Conservation (phyloP, 2,797 vertebrate genomes). For the Enteromius paludinosus region DNA sequence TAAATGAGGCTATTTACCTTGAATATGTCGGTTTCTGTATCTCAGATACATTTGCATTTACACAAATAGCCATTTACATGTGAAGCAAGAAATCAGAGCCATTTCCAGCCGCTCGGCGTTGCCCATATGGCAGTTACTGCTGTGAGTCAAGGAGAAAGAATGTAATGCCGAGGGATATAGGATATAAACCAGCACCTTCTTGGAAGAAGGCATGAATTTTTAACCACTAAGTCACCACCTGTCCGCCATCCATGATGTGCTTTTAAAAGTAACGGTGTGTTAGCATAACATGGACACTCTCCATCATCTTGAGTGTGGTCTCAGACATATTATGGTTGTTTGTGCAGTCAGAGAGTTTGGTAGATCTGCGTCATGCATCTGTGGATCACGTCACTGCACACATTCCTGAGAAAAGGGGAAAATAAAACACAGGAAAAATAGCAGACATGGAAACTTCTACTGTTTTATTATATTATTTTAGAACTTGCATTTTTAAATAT, state of each 20-base stretch:
- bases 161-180: conserved; percentile 15
- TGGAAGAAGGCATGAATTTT: not conserved
- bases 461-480: not conserved
- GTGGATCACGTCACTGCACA: not conserved
- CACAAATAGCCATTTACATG: conserved; percentile 7
- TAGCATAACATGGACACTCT: conserved; percentile 18
- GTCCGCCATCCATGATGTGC: not conserved
- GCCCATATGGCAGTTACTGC: conserved; percentile 4
- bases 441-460: not conserved
- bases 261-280: conserved; percentile 8
- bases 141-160: conserved; percentile 18
- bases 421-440: not conserved
- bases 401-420: not conserved
- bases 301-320: conserved; percentile 23
- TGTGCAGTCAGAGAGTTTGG: not conserved
- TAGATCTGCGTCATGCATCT: conserved; percentile 5
- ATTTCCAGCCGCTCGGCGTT: not conserved
- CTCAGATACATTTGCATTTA: conserved; percentile 3
- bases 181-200: not conserved
- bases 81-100: not conserved
- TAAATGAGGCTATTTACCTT: conserved; percentile 2
- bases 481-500: not conserved
- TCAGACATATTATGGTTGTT: not conserved
- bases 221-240: conserved; percentile 2
- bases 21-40: not conserved